A percentile compares a stretch with the other conserved stretches of the same genome.
Evolutionary conservation across 1,140 invertebrate genomes (phyloP).

Genomic region (Phocides pigmalion): DNA sequence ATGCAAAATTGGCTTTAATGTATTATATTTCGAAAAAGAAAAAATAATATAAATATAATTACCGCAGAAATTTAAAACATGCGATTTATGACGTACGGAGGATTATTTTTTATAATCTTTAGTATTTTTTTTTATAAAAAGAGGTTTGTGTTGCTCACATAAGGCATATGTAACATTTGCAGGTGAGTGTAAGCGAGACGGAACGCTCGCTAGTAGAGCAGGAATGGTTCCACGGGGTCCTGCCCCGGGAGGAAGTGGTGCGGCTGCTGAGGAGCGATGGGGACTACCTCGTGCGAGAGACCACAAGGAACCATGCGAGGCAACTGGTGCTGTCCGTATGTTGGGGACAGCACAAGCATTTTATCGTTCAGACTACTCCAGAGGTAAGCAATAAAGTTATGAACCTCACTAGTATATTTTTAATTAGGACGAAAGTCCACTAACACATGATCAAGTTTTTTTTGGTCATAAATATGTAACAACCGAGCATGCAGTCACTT

Average conservation of each 20-base stretch:
- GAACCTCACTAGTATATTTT: too few species aligned
- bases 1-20: too few species aligned
- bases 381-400: constrained; percentile 85
- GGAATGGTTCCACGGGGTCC: constrained; percentile 98
- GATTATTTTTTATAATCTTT: too few species aligned
- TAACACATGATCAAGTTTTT: too few species aligned
- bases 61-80: too few species aligned
- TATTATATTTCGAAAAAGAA: too few species aligned
- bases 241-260: constrained; percentile 98
- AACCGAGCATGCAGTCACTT: too few species aligned
- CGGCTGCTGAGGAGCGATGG: constrained; percentile 94
- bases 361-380: constrained; percentile 97
- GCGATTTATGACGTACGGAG: too few species aligned
- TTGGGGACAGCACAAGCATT: constrained; percentile 98
- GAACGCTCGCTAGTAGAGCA: constrained; percentile 90
- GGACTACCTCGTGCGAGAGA: constrained; percentile 97
- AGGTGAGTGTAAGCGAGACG: constrained; percentile 74
- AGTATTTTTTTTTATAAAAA: too few species aligned
- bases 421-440: too few species aligned
- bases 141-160: neutral
- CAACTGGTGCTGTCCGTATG: constrained; percentile 97
- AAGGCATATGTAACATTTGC: constrained; percentile 8
- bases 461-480: too few species aligned
- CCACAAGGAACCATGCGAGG: constrained; percentile 95
- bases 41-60: too few species aligned